Base-by-base conservation (phyloP, 1,140 invertebrate species). In the Nasonia longicornis region DNA sequence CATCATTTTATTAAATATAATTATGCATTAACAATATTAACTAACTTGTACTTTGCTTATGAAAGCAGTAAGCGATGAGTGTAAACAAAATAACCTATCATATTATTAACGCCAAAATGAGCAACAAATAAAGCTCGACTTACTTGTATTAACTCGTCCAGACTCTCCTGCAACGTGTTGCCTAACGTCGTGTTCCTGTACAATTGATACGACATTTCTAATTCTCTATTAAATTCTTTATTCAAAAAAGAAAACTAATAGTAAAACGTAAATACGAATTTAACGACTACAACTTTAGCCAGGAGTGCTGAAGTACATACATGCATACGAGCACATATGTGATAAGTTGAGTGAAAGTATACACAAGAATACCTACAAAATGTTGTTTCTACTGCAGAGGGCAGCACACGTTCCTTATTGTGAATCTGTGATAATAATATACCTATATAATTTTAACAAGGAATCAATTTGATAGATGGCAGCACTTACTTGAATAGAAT, bases 141-240 rank as follows among this genome's bases (percentile, higher is more conserved):
- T 88, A 95, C 94, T 91, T 95, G 96, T 86, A 98, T 96, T 69
- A 98, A 91, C 91, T 99, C 97, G 86, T 99, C 97, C 8, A 99
- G 92, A 89, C 96, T 98, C 91, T 99, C 98, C 90, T 99, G 97
- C 71, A 99, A 91, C 1, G 98, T 98, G 88, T 98, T 96, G 0
- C 98, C 98, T 82, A 99, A 92, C 1, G 98, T 99, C 20, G 98
- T 99, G 87, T 99, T 99, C 90, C 98, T 94, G 89, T 99, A 99
- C 22, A 99, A 91, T 92, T 99, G 98, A 92, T 99, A 99, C 84
- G 96, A 95, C 96, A 97, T 97, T 86, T 85, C 89, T 72, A 66
- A 35, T 70, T 42, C 48, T 58, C 38, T 16, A 31, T 3, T 29
- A 16, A 31, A 3, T 16, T 16, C 3, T 20, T 58, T 26, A 58